Evolutionary conservation across 2,113 vertebrate species (phyloP).

Genomic region (Tamias sibiricus): DNA sequence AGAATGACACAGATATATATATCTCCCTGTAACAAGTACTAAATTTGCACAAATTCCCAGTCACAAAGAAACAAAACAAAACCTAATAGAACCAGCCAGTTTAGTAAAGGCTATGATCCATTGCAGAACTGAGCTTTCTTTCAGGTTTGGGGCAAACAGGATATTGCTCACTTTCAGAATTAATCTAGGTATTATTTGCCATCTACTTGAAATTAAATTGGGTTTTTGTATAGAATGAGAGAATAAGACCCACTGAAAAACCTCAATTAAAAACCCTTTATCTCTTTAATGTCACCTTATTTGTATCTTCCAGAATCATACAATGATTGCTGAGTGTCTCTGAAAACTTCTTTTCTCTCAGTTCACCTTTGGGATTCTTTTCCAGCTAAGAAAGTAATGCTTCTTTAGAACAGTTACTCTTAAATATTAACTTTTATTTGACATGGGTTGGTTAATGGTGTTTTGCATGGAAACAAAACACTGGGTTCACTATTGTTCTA

Average conservation of each 20-base stretch:
- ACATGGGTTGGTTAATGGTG: not conserved
- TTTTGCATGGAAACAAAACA: slow-evolving; percentile 49
- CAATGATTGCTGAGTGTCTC: not conserved
- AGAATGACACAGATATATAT: not conserved
- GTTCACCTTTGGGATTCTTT: slow-evolving; percentile 19
- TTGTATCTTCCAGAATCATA: not conserved
- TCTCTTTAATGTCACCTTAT: not conserved
- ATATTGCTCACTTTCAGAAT: not conserved
- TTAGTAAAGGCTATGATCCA: not conserved
- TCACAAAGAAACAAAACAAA: not conserved
- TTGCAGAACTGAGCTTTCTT: not conserved
- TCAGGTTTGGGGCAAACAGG: not conserved
- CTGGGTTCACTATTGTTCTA: slow-evolving; percentile 26
- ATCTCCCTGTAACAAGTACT: not conserved
- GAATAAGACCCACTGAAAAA: slow-evolving; percentile 8
- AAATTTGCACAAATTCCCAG: not conserved
- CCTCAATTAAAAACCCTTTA: not conserved
- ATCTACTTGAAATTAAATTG: not conserved
- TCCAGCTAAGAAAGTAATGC: not conserved
- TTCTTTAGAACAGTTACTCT: not conserved
- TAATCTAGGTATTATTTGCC: not conserved
- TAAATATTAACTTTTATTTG: slow-evolving; percentile 54
- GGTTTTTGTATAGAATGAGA: not conserved
- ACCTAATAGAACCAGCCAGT: not conserved
- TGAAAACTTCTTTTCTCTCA: slow-evolving; percentile 2